These are phyloP conservation scores for Abramis brama DNA, from an alignment of 2,113 vertebrate species.

Conservation along the genomic window DNA sequence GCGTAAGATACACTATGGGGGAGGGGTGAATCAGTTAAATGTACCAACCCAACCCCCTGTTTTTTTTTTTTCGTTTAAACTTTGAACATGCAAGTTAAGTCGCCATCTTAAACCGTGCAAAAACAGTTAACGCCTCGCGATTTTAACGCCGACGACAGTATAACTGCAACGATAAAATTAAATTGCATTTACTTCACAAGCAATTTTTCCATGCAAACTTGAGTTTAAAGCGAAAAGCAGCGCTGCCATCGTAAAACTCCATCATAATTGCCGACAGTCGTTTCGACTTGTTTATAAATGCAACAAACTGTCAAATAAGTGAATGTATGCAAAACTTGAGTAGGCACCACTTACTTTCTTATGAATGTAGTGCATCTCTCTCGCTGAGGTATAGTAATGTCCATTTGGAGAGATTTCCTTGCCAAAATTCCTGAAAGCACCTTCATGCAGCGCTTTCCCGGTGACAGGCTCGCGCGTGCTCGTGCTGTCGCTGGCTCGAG, in stretches of 20 bases:
- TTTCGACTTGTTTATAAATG: background rate
- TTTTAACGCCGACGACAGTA: background rate
- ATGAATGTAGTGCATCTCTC: conserved; percentile 64
- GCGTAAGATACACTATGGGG: conserved; percentile 60
- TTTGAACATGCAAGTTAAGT: conserved; percentile 72
- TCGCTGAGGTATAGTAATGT: conserved; percentile 59
- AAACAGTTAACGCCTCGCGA: background rate
- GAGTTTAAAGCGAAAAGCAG: background rate
- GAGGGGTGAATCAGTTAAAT: conserved; percentile 65
- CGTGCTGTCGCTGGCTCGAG: conserved; percentile 61
- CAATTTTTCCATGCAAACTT: background rate
- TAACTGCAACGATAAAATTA: background rate
- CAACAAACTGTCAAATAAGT: background rate
- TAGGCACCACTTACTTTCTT: conserved; percentile 72
- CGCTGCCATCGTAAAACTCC: background rate
- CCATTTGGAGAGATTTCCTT: conserved; percentile 62
- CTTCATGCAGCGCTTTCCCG: conserved; percentile 65
- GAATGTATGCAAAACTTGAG: background rate
- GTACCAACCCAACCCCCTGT: conserved; percentile 71
- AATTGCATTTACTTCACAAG: background rate
- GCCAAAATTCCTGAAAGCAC: conserved; percentile 57
- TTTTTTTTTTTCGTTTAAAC: conserved; percentile 71
- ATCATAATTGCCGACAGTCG: background rate
- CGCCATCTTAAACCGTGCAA: conserved; percentile 73
- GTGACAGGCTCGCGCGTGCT: conserved; percentile 59